Evolutionary conservation across 2,113 vertebrate species (phyloP).

Genomic region (Heloderma charlesbogerti): DNA sequence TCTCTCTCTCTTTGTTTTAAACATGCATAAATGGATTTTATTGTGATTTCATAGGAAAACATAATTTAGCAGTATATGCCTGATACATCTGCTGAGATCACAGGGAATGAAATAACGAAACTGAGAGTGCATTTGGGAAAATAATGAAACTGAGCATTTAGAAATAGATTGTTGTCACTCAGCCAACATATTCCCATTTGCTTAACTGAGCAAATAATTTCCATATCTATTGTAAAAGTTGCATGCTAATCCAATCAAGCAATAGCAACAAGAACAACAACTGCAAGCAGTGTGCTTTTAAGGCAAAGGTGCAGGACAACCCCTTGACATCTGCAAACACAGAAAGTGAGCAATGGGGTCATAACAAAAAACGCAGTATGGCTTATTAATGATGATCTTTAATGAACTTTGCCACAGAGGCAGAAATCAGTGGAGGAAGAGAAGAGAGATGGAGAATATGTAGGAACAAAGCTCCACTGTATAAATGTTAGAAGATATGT

Average conservation of each 20-base stretch:
- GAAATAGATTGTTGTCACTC: slow-evolving; percentile 6
- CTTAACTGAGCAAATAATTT: slow-evolving; percentile 27
- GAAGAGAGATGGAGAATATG: neutral
- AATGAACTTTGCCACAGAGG: neutral
- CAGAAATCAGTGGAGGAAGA: neutral
- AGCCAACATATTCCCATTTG: slow-evolving; percentile 23
- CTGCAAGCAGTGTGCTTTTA: neutral
- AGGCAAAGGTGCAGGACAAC: neutral
- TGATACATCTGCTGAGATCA: neutral
- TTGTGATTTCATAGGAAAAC: neutral
- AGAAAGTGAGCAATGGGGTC: neutral
- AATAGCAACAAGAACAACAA: neutral
- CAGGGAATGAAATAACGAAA: slow-evolving; percentile 11
- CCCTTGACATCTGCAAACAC: neutral
- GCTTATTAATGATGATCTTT: neutral
- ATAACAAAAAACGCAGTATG: neutral
- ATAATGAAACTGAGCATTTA: slow-evolving; percentile 36
- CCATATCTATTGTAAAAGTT: neutral
- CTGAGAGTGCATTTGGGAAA: slow-evolving; percentile 4
- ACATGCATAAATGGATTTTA: slow-evolving; percentile 3
- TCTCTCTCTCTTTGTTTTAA: neutral
- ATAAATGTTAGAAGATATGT: neutral
- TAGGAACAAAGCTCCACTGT: neutral
- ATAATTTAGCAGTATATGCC: neutral
- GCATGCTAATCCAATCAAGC: slow-evolving; percentile 14